Base-by-base conservation (phyloP, 2,113 vertebrate species). In the Psittacus erithacus region DNA sequence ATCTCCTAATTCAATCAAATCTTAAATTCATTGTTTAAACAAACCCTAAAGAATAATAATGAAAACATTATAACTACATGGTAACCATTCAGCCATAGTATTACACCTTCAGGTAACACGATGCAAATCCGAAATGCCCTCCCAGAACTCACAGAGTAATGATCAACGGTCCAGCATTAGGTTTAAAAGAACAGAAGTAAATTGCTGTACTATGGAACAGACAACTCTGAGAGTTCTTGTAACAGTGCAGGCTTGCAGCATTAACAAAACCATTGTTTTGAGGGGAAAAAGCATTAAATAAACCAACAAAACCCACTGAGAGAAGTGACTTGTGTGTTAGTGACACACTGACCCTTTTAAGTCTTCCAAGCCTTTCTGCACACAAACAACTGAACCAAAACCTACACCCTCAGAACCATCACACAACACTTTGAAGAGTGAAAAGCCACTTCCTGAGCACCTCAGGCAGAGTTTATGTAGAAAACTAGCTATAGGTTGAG, bases 401-500 rank as follows among this genome's bases (percentile, higher is more conserved):
- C 3, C 52, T 13, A 28, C 17, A 43, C 27, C 67, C 59, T 80
- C 12, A 29, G 28, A 75, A 62, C 20, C 18, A 38, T 2, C 52
- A 20, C 25, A 38, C 52, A 52, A 18, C 4, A 4, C 27, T 38
- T 14, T 4, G 2, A 7, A 7, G 33, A 71, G 39, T 7, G 22
- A 60, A 81, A 68, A 89, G 65, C 67, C 67, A 10, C 78, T 60
- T 57, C 84, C 5, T 4, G 43, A 92, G 74, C 23, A 27, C 9
- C 38, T 13, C 24, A 20, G 31, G 35, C 29, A 24, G 4, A 29
- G 57, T 8, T 44, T 14, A 52, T 1, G 3, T 7, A 41, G 38
- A 74, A 88, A 82, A 65, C 1, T 0, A 23, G 13, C 28, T 9
- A 0, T 0, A 50, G 67, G 5, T 1, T 13, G 23, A 77, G 35